phyloP scores from a whole-genome alignment of 2,113 vertebrate genomes.

The Puma concolor region DNA sequence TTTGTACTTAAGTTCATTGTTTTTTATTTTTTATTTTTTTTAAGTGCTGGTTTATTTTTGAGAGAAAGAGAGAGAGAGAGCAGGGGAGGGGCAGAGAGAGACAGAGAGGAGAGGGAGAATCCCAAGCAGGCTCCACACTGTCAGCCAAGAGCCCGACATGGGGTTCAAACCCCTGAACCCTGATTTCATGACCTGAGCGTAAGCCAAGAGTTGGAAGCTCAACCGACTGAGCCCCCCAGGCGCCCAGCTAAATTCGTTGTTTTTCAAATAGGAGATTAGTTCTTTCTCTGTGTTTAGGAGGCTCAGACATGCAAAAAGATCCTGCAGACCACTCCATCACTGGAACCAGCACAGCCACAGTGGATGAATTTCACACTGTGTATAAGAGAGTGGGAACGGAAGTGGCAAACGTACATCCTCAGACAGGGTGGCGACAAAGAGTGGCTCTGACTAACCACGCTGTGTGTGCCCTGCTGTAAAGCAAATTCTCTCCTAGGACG shows the following conservation, averaged over 20 bases:
- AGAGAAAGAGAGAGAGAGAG: no score
- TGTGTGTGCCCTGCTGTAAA: rapidly evolving
- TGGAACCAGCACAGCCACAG: background rate
- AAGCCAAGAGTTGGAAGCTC: no score
- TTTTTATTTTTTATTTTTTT: no score
- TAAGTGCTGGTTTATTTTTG: no score
- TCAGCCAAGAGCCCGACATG: no score
- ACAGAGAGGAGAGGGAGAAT: no score
- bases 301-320: background rate
- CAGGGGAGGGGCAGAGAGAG: no score
- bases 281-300: background rate
- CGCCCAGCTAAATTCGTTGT: background rate
- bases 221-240: no score
- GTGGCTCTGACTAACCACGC: rapidly evolving
- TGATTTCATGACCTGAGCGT: no score
- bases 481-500: background rate
- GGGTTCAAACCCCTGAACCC: no score
- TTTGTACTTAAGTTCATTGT: background rate
- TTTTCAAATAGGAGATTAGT: background rate
- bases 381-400: background rate
- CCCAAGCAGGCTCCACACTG: no score
- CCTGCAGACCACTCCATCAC: rapidly evolving
- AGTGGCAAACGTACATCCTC: background rate
- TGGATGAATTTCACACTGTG: background rate
- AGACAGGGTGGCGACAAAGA: background rate